These are phyloP conservation scores for Melanostigma gelatinosum DNA, from an alignment of 2,113 vertebrate species.

Conservation along the genomic window DNA sequence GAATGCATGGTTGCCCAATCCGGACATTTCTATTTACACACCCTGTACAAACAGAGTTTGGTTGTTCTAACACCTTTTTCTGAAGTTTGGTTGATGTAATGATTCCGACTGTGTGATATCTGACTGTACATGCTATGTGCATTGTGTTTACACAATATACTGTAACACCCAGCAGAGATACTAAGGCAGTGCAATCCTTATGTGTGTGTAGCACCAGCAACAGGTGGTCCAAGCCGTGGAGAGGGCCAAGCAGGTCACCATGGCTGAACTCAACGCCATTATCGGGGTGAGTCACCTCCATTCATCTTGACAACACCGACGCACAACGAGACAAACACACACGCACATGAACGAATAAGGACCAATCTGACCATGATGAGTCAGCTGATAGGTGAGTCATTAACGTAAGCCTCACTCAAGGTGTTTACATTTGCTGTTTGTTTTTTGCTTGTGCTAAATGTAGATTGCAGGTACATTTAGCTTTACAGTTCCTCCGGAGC, in stretches of 20 bases:
- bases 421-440: not conserved
- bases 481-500: not conserved
- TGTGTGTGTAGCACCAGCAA: slow-evolving; percentile 90
- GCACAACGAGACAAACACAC: not conserved
- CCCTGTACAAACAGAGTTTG: not conserved
- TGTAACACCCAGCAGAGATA: not conserved
- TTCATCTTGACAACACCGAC: slow-evolving; percentile 37
- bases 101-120: not conserved
- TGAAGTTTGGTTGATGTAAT: not conserved
- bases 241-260: slow-evolving; percentile 93
- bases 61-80: not conserved
- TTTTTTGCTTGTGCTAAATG: not conserved
- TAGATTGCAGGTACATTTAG: slow-evolving; percentile 6
- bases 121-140: not conserved
- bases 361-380: not conserved
- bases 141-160: not conserved
- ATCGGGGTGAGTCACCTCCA: slow-evolving; percentile 90
- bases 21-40: slow-evolving; percentile 25
- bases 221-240: slow-evolving; percentile 95
- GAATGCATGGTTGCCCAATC: slow-evolving; percentile 13
- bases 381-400: not conserved
- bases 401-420: not conserved
- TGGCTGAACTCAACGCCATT: slow-evolving; percentile 93
- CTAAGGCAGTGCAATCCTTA: not conserved
- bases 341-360: not conserved